Percentiles rank a stretch among this genome's conserved stretches.
phyloP scores from a whole-genome alignment of 2,113 vertebrate species.

The crab-eating macaque (Macaca fascicularis) region DNA sequence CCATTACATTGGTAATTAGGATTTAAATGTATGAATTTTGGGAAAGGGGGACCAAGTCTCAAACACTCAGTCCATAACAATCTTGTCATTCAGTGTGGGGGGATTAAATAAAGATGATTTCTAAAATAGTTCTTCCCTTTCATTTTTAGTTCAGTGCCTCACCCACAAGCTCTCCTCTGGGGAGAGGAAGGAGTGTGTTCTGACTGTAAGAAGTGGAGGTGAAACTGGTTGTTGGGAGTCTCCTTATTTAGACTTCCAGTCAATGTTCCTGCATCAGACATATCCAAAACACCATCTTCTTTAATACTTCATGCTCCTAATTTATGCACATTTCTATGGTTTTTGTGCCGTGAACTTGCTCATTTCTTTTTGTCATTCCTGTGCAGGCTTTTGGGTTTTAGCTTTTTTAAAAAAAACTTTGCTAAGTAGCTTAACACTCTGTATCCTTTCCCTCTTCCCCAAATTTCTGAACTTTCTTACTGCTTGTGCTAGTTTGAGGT shows the following conservation, averaged over 20 bases:
- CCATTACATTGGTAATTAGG: too few relatives aligned
- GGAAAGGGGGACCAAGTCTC: too few relatives aligned
- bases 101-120: background rate
- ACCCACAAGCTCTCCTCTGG: background rate
- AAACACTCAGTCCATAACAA: background rate
- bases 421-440: background rate
- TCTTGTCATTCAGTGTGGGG: background rate
- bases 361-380: background rate
- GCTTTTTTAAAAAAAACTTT: background rate
- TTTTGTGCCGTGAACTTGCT: background rate
- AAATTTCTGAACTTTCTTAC: background rate
- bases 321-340: background rate
- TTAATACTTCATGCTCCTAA: background rate
- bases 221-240: background rate
- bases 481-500: background rate
- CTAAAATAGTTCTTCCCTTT: background rate
- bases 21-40: background rate
- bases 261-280: background rate
- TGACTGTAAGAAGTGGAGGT: background rate
- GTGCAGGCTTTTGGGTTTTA: background rate
- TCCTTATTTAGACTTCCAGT: background rate
- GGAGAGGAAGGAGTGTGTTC: background rate
- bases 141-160: background rate
- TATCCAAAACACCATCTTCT: background rate
- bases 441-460: background rate